phyloP scores from a whole-genome alignment of 2,797 vertebrate genomes.

The Podargus strigoides region DNA sequence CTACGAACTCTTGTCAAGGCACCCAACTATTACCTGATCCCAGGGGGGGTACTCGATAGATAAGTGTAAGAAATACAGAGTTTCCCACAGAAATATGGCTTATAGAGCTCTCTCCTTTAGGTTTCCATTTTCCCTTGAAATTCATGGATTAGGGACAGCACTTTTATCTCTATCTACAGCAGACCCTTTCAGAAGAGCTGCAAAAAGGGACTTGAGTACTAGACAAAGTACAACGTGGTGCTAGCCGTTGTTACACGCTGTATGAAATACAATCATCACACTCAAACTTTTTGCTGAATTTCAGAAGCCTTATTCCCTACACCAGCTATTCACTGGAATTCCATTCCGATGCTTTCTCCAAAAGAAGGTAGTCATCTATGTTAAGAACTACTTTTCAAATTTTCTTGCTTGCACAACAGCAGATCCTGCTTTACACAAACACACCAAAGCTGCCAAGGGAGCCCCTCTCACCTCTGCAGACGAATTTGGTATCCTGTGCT shows the following conservation, averaged over 20 bases:
- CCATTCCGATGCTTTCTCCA: too few relatives aligned
- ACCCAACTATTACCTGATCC: neutral
- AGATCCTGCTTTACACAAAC: accelerated
- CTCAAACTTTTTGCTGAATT: neutral
- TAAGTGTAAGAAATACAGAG: neutral
- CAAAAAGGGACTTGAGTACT: neutral
- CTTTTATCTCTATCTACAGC: neutral
- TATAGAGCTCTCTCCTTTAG: neutral
- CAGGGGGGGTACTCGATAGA: neutral
- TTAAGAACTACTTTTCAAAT: neutral
- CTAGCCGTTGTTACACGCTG: accelerated
- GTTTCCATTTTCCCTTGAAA: neutral
- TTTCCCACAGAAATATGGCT: neutral
- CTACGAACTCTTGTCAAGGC: neutral
- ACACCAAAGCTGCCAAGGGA: neutral
- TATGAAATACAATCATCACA: neutral
- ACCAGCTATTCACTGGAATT: neutral
- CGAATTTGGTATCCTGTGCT: conserved; percentile 98
- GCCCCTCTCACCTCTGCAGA: conserved; percentile 85
- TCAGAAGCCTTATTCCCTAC: neutral
- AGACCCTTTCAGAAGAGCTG: neutral
- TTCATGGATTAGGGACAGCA: neutral
- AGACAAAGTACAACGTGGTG: neutral
- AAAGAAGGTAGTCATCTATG: too few relatives aligned
- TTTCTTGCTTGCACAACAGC: neutral